A percentile compares a stretch with the other conserved stretches of the same genome.
These are phyloP conservation scores for Halcyon malimbica DNA, from an alignment of 2,113 vertebrate species.

Conservation along the genomic window DNA sequence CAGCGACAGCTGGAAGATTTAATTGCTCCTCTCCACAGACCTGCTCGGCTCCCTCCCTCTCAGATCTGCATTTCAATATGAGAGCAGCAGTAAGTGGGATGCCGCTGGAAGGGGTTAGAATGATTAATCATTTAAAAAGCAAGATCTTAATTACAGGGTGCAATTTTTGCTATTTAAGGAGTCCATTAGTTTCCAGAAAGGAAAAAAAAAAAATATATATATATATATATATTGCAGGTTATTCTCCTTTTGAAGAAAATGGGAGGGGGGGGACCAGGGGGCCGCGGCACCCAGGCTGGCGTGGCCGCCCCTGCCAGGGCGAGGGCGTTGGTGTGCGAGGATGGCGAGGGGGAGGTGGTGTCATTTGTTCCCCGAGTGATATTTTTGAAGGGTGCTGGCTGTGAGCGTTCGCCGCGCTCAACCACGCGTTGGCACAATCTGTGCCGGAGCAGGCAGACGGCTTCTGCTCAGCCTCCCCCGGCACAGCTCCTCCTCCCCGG, in stretches of 20 bases:
- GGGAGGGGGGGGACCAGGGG: background rate
- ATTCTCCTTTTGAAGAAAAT: slow-evolving; percentile 74
- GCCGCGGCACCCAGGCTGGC: slow-evolving; percentile 1
- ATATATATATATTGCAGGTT: slow-evolving; percentile 71
- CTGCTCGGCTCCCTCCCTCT: slow-evolving; percentile 72
- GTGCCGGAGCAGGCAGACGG: slow-evolving; percentile 41
- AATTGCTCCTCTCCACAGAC: slow-evolving; percentile 78
- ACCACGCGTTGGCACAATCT: slow-evolving; percentile 59
- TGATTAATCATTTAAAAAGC: slow-evolving; percentile 88
- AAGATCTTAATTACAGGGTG: slow-evolving; percentile 87
- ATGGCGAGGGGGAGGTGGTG: slow-evolving; percentile 59
- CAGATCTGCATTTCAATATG: slow-evolving; percentile 84
- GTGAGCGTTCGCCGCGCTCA: slow-evolving; percentile 15
- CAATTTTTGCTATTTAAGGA: slow-evolving; percentile 86
- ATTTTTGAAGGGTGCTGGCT: slow-evolving; percentile 66
- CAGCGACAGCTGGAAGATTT: slow-evolving; percentile 81
- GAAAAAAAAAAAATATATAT: slow-evolving; percentile 28
- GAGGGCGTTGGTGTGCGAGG: slow-evolving; percentile 44
- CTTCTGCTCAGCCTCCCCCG: slow-evolving; percentile 32
- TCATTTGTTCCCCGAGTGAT: slow-evolving; percentile 57
- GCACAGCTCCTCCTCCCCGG: slow-evolving; percentile 27
- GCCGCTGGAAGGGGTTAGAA: slow-evolving; percentile 82
- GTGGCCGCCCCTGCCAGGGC: slow-evolving; percentile 34
- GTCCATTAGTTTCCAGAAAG: slow-evolving; percentile 84
- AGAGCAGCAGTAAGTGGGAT: slow-evolving; percentile 78